Evolutionary conservation across 2,113 vertebrate genomes (phyloP), one percentile per base, ranked within the genome.

Genomic region (Orthonyx spaldingii): DNA sequence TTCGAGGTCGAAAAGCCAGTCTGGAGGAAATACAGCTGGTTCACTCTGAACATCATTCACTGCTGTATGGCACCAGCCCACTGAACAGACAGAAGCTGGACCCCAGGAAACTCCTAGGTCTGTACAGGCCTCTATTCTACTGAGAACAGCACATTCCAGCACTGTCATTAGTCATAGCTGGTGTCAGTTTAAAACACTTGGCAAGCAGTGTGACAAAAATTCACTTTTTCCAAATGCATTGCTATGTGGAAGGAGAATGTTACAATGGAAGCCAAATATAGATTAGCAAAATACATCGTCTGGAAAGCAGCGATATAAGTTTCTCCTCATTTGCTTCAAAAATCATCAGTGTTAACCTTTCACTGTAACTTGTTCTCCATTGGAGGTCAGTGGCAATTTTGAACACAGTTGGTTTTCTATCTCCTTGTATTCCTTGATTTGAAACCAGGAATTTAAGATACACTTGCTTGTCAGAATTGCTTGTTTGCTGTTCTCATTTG

Each of bases 1-100:
- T 98, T 96, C 97, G 97, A 98, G 98, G 98, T 98, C 98, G 98
- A 97, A 98, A 98, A 98, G 98, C 98, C 97, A 98, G 97, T 96
- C 97, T 98, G 96, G 98, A 98, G 97, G 98, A 98, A 98, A 98
- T 98, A 97, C 98, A 98, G 97, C 98, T 98, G 97, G 98, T 98
- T 96, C 98, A 98, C 95, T 98, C 98, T 87, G 98, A 98, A 97
- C 98, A 98, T 98, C 98, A 98, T 94, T 98, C 98, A 97, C 96
- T 98, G 93, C 90, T 98, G 69, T 98, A 98, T 86, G 98, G 98
- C 96, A 98, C 98, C 93, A 98, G 97, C 95, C 98, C 98, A 93
- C 97, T 98, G 96, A 98, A 98, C 59, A 98, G 98, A 97, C 98
- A 98, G 98, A 98, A 98, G 97, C 97, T 98, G 97, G 98, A 98